These are phyloP conservation scores for Mormyrus iriodes DNA, from an alignment of 2,113 vertebrate species.

Conservation along the genomic window DNA sequence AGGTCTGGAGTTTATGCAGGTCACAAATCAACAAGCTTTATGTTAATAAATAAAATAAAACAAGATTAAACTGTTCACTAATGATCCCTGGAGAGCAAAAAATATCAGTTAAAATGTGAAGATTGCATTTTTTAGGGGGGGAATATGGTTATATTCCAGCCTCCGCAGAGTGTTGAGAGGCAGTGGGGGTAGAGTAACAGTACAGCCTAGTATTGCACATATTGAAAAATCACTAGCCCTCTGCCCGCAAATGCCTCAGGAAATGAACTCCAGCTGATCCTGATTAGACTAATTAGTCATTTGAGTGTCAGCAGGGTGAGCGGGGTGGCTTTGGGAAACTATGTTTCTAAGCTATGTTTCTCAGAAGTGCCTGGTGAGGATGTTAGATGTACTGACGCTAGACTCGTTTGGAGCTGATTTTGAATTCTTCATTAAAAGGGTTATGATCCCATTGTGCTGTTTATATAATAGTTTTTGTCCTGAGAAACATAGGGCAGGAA, in stretches of 20 bases:
- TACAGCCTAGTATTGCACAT: neutral
- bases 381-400: neutral
- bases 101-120: neutral
- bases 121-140: neutral
- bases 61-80: neutral
- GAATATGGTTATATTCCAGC: neutral
- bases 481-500: neutral
- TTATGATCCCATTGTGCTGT: neutral
- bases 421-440: neutral
- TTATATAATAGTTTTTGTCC: neutral
- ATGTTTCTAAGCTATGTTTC: no score
- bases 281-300: constrained; percentile 4
- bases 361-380: neutral
- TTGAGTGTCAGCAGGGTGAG: neutral
- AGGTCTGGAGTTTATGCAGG: neutral
- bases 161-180: neutral
- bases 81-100: neutral
- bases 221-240: neutral
- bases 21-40: neutral
- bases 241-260: neutral
- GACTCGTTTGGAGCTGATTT: neutral
- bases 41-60: neutral
- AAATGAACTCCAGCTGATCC: neutral
- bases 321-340: neutral
- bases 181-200: neutral